Conservation (phyloP, 2,113 vertebrate species). For the Carassius carassius region DNA sequence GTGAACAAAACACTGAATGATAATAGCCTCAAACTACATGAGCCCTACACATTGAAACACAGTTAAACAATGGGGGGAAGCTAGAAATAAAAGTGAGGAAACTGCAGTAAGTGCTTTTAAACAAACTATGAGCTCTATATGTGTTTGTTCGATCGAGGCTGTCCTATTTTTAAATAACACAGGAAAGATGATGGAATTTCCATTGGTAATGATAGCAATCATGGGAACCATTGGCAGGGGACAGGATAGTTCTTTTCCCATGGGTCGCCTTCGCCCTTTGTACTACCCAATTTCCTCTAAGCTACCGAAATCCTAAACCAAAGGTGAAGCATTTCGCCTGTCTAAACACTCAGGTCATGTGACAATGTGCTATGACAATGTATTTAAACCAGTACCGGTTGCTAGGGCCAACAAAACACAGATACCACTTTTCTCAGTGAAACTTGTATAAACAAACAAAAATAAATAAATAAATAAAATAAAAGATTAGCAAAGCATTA, state of each 20-base stretch:
- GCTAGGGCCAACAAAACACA: slow-evolving; percentile 11
- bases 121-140: background rate
- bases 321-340: slow-evolving; percentile 49
- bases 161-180: slow-evolving; percentile 34
- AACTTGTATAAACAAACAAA: background rate
- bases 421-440: background rate
- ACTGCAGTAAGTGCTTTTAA: background rate
- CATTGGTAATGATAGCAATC: slow-evolving; percentile 33
- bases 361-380: slow-evolving; percentile 34
- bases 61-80: background rate
- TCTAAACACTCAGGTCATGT: slow-evolving; percentile 47
- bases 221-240: slow-evolving; percentile 19
- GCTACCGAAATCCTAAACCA: slow-evolving; percentile 65
- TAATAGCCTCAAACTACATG: background rate
- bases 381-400: background rate
- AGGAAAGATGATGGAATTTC: slow-evolving; percentile 43
- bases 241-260: slow-evolving; percentile 28
- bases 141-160: slow-evolving; percentile 10
- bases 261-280: slow-evolving; percentile 37
- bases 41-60: background rate
- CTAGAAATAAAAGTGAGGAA: slow-evolving; percentile 20
- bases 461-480: no score
- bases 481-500: background rate
- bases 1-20: background rate
- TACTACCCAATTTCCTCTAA: slow-evolving; percentile 56